Base-by-base conservation (phyloP, 2,888 invertebrate species). In the Congeria kusceri region DNA sequence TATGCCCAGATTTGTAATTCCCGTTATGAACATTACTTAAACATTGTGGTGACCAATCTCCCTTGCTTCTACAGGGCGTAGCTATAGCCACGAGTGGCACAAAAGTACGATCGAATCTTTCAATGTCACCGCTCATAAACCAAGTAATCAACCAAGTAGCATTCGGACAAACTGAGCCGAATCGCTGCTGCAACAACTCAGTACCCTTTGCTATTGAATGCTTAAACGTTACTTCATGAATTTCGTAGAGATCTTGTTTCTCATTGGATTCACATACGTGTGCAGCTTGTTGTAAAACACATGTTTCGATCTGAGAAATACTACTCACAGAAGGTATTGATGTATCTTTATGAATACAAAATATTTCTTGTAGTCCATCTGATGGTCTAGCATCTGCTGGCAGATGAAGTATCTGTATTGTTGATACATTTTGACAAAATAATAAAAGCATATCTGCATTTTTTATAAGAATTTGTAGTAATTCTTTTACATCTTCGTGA, bases 341-440 rank as follows among this genome's bases (percentile, higher is more conserved):
- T 32, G 32, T 9, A 7, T 32, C 32, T 32, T 32, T 32, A 32
- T 32, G 32, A 9, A 32, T 32, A 32, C 32, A 32, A 32, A 32
- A 32, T 32, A 32, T 32, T 9, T 32, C 32, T 32, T 32, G 32
- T 32, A 32, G 9, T 4, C 5, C 18, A 20, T 49, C 49, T 4
- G 49, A 49, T 49, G 49, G 15, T 20, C 15, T 49, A 18, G 18
- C 20, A 49, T 20, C 49, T 18, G 18, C 15, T 20, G 20, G 5
- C 15, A 91, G 72, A 77, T 91, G 89, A 72, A 84, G 89, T 20
- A 89, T 76, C 63, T 83, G 71, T 29, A 92, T 69, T 58, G 70
- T 76, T 39, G 77, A 49, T n/a, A 92, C 88, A 77, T 90, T 90
- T 71, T 92, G 92, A 4, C 91, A 90, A 79, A 91, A 92, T 27